Base-by-base conservation (phyloP, 2,797 vertebrate genomes). In the Lepus oiostolus region DNA sequence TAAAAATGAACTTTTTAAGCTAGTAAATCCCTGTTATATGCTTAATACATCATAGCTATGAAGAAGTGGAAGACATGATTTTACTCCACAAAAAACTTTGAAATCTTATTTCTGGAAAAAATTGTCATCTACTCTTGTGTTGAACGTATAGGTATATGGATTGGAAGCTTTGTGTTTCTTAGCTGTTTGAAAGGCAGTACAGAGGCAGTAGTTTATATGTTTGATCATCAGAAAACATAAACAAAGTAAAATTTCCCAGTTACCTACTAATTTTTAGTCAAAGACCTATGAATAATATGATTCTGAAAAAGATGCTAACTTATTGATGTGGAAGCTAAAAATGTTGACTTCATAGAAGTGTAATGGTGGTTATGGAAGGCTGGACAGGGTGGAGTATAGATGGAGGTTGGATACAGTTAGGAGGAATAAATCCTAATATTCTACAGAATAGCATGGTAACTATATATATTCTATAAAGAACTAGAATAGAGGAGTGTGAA, bases 11-110 rank as follows among this genome's bases (percentile, higher is more conserved):
- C 28, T 88, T 82, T 72, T 50, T 92, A 75, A 93, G 85, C 32
- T 81, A 72, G 62, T 74, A 75, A 65, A 85, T 91, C 81, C 13
- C 2, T 95, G 10, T 68, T 86, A 60, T 63, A 70, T 80, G 21
- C 74, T 91, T 87, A 91, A 14, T 7, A 89, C 1, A 75, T 1
- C 81, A 52, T 47, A 86, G 2, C 42, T 67, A 58, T 71, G 85
- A 93, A 68, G 9, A 86, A 81, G 42, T 22, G 2, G 63, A 76
- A 88, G 50, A 19, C 5, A 86, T 75, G 19, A 1, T 86, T 84
- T 86, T 88, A 81, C 95, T 87, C 6, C 30, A 93, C 30, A 82
- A 60, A 88, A 96, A 76, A 24, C 21, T 22, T 91, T 68, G 67
- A 80, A 91, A 90, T 84, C 30, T 17, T 79, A 14, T 80, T 94